phyloP scores from a whole-genome alignment of 1,140 invertebrate genomes.

The Pseudobourletiella spinata region DNA sequence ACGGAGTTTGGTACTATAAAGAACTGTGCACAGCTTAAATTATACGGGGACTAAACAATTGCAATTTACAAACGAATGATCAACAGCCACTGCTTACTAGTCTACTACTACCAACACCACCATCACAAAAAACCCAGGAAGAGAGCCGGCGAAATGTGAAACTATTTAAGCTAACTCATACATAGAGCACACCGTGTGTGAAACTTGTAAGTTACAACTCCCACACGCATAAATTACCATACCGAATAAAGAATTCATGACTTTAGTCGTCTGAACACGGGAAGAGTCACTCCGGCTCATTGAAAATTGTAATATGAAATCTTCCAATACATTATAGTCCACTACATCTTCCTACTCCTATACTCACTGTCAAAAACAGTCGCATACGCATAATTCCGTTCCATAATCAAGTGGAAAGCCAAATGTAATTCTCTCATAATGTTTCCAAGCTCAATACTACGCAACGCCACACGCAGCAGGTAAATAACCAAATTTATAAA shows the following conservation, averaged over 20 bases:
- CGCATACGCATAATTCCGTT: not conserved
- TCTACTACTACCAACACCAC: too few relatives aligned
- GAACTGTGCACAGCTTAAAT: not conserved
- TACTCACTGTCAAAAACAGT: not conserved
- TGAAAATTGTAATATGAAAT: not conserved
- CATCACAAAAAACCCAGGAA: too few relatives aligned
- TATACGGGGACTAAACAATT: not conserved
- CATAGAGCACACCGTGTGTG: too few relatives aligned
- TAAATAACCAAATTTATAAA: too few relatives aligned
- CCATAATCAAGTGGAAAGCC: too few relatives aligned
- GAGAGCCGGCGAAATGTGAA: too few relatives aligned
- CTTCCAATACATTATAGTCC: not conserved
- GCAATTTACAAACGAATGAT: not conserved
- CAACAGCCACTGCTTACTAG: not conserved
- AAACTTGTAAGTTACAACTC: too few relatives aligned
- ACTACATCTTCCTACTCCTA: not conserved
- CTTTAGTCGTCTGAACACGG: not conserved
- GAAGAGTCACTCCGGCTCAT: not conserved
- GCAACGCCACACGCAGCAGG: too few relatives aligned
- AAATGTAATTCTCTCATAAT: too few relatives aligned
- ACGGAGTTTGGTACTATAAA: not conserved
- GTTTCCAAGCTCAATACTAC: too few relatives aligned
- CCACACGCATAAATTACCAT: constrained; percentile 1
- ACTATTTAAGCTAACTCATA: too few relatives aligned
- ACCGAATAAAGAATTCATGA: not conserved